Evolutionary conservation across 2,113 vertebrate genomes (phyloP), one percentile per base, ranked within the genome.

Genomic region (Siphamia tubifer): DNA sequence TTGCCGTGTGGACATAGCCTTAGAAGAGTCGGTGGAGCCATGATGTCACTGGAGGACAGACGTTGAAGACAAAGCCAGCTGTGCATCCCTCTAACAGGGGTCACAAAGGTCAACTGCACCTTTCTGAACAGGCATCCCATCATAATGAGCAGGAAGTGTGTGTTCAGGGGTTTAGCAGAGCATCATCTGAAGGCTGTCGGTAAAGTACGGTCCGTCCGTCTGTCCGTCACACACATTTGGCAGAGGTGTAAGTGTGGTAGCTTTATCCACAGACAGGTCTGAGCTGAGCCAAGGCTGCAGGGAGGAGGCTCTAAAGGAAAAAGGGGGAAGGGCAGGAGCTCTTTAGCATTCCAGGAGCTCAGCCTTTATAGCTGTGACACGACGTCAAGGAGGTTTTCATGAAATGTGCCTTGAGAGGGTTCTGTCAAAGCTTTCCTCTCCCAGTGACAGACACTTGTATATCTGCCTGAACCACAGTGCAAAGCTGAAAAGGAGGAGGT

Each of bases 381-480:
- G 80, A 84, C 79, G 55, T 83, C 76, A 86, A 83, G 19, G 38
- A 66, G 48, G 39, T 51, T 67, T 68, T 64, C 19, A 72, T 75
- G 52, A 79, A 84, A 16, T 88, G 25, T 61, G 47, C 23, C 42
- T 56, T 8, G 24, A 56, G 25, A 61, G 44, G 20, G 55, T 31
- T 72, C 66, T 6, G n/a, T 67, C 70, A 27, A 7, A 47, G 3
- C 12, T 23, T 20, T 56, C 20, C 32, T 20, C 15, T 7, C 32
- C 35, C 42, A 25, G 36, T 15, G 34, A 21, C 56, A 54, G 62
- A 42, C 28, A 30, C 45, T 30, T 53, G 12, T 55, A 15, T 23
- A 10, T 40, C 54, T 4, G 40, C 55, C 43, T 45, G 38, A 65
- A 63, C 23, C 23, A 51, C 19, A 2, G 8, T n/a, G n/a, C n/a